Conservation (phyloP, 35 echinoderm and acorn worm species). For the Amphiura filiformis region DNA sequence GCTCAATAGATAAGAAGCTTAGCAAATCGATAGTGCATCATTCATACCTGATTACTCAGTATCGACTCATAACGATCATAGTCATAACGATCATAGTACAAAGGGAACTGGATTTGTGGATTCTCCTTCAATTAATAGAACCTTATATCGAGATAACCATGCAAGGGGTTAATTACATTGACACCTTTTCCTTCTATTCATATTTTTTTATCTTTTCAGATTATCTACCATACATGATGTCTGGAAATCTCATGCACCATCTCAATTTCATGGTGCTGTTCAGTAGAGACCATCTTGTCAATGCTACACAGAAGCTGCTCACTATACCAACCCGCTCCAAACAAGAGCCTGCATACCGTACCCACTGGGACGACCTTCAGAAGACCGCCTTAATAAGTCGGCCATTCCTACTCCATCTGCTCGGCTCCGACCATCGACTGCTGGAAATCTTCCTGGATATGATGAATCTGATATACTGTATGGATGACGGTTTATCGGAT, state of each 20-base stretch:
- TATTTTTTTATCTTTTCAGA: not conserved
- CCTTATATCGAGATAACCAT: too few species aligned
- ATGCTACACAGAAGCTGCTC: not conserved
- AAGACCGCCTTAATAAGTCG: not conserved
- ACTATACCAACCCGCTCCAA: not conserved
- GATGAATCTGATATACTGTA: slow-evolving; percentile 5
- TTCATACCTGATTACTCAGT: too few species aligned
- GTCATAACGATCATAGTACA: too few species aligned
- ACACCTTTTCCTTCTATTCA: too few species aligned
- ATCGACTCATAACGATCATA: too few species aligned
- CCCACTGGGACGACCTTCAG: not conserved
- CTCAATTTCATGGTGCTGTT: not conserved
- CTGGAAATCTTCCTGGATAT: not conserved
- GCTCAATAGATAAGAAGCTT: too few species aligned
- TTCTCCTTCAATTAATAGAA: too few species aligned
- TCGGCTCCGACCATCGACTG: not conserved
- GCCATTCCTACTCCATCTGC: not conserved
- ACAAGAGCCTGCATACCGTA: not conserved
- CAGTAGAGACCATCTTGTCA: not conserved
- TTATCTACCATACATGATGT: not conserved
- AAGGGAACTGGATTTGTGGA: too few species aligned
- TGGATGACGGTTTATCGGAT: not conserved
- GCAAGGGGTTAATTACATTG: too few species aligned
- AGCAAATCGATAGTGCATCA: too few species aligned
- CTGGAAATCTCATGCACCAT: not conserved